Percentiles rank a stretch among this genome's conserved stretches.
Conservation (phyloP, 2,888 invertebrate species). For the Lasius platythorax region DNA sequence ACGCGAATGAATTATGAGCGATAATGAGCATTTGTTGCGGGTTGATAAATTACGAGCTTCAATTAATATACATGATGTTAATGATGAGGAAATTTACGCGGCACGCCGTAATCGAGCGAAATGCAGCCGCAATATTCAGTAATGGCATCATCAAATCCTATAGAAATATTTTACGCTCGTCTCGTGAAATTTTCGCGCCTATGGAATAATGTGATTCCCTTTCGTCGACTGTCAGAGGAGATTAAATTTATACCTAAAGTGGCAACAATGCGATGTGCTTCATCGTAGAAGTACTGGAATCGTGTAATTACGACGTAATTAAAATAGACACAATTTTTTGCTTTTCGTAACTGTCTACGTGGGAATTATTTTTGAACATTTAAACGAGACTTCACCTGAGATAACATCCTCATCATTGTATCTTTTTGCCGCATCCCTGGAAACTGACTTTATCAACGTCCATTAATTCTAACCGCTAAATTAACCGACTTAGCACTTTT, state of each 20-base stretch:
- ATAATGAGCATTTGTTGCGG: slow-evolving; percentile 65
- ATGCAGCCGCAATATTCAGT: slow-evolving; percentile 64
- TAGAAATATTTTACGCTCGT: slow-evolving; percentile 33
- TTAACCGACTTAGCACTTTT: slow-evolving; percentile 19
- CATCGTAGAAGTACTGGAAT: neutral
- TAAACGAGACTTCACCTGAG: slow-evolving; percentile 1
- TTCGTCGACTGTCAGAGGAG: neutral
- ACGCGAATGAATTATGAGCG: slow-evolving; percentile 73
- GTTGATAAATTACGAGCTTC: slow-evolving; percentile 74
- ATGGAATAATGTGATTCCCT: neutral
- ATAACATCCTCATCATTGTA: neutral
- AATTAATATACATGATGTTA: slow-evolving; percentile 73
- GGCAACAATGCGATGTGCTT: no score
- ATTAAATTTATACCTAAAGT: neutral
- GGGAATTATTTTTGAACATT: neutral
- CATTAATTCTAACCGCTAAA: neutral
- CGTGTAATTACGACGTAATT: neutral
- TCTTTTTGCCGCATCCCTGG: neutral
- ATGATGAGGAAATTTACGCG: slow-evolving; percentile 75
- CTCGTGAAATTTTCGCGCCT: slow-evolving; percentile 9
- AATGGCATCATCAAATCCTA: slow-evolving; percentile 51
- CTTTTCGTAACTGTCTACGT: neutral
- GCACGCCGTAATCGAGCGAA: slow-evolving; percentile 69
- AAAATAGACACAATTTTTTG: neutral
- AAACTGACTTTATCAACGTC: slow-evolving; percentile 26